phyloP scores from a whole-genome alignment of 2,797 vertebrate genomes.

The Hippopotamyrus pictus region DNA sequence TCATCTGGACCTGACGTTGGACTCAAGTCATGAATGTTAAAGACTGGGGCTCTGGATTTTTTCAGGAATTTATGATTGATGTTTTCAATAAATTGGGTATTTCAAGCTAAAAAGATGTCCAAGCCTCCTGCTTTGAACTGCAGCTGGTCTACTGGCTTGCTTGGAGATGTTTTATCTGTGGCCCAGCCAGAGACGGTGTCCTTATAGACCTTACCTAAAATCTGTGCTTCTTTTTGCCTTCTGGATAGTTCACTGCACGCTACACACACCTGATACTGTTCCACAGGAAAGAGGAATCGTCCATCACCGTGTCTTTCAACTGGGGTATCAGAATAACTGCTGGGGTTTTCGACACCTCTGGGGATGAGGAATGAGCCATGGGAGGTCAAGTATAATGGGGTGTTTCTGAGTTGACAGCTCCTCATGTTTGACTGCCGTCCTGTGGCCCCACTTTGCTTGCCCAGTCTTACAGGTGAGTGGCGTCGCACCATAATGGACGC shows the following conservation, averaged over 20 bases:
- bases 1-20: not conserved
- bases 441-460: conserved; percentile 61
- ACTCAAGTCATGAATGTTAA: not conserved
- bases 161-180: not conserved
- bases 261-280: not conserved
- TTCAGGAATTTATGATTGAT: not conserved
- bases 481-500: not conserved
- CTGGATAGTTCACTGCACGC: conserved; percentile 47
- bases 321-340: not conserved
- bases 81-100: not conserved
- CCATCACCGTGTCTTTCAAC: not conserved
- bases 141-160: not conserved
- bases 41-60: not conserved
- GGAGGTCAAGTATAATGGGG: not conserved
- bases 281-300: conserved; percentile 36
- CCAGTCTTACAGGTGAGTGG: conserved; percentile 64
- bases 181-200: not conserved
- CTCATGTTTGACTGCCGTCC: conserved; percentile 57
- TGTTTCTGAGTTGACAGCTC: not conserved
- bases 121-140: not conserved
- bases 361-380: not conserved
- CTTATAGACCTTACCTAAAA: conserved; percentile 23
- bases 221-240: conserved; percentile 75
- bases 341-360: not conserved
- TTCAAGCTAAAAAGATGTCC: conserved; percentile 39